Percentiles rank a stretch among this genome's conserved stretches.
Conservation (phyloP, 2,888 invertebrate species). For the Aporophyla nigra region DNA sequence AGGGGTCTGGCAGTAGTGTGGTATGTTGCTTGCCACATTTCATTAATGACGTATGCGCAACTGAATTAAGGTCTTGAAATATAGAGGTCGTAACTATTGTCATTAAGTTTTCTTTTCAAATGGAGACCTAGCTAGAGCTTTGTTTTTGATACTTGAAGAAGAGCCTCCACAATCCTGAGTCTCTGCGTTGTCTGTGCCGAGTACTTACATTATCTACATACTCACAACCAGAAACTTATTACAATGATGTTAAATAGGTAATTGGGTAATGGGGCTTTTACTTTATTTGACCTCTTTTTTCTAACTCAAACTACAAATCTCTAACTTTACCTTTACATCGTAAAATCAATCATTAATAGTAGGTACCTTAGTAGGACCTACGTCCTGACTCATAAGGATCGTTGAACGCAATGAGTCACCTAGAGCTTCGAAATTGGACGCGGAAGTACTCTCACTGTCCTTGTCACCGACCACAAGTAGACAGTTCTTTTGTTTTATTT, state of each 20-base stretch:
- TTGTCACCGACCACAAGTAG: slow-evolving; percentile 32
- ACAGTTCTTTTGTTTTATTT: slow-evolving; percentile 33
- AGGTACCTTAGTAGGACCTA: not conserved
- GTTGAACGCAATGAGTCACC: slow-evolving; percentile 43
- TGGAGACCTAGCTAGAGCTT: not conserved
- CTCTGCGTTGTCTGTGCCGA: not conserved
- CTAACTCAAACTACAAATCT: too few species aligned
- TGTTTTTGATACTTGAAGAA: not conserved
- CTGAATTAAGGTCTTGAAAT: not conserved
- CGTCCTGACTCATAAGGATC: slow-evolving; percentile 9
- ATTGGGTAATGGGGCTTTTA: too few species aligned
- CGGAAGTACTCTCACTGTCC: slow-evolving; percentile 62
- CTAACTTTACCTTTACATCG: not conserved
- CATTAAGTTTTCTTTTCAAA: not conserved
- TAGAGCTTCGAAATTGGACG: slow-evolving; percentile 12
- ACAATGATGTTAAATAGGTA: too few species aligned
- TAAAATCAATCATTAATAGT: not conserved
- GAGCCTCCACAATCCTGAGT: not conserved
- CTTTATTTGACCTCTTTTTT: too few species aligned
- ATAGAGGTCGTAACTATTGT: not conserved
- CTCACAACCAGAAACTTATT: not conserved
- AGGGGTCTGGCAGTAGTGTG: not conserved
- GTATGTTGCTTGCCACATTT: not conserved
- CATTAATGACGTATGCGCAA: not conserved
- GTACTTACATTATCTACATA: not conserved